These are phyloP conservation scores for Synchiropus splendidus DNA, from an alignment of 2,113 vertebrate genomes.

Conservation along the genomic window DNA sequence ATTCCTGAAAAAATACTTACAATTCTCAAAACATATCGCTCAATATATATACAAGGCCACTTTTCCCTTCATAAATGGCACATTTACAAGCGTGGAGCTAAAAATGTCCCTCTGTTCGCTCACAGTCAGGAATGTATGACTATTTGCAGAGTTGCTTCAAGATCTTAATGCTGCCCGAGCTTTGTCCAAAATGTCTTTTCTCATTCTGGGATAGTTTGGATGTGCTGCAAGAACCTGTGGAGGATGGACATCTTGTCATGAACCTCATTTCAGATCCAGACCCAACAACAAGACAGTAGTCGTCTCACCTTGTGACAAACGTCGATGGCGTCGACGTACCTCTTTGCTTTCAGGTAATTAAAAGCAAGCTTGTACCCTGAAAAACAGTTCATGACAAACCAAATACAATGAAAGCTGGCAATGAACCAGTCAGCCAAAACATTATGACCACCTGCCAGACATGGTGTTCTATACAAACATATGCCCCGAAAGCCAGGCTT, in stretches of 20 bases:
- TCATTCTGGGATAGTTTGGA: slow-evolving; percentile 91
- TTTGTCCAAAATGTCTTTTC: slow-evolving; percentile 95
- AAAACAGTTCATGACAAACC: slow-evolving; percentile 32
- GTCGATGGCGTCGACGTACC: slow-evolving; percentile 86
- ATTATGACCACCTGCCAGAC: no score
- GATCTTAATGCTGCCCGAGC: slow-evolving; percentile 79
- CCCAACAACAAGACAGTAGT: not conserved
- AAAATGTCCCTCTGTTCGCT: no score
- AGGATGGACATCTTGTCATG: slow-evolving; percentile 2
- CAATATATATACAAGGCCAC: no score
- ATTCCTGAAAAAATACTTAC: no score
- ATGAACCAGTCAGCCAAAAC: no score
- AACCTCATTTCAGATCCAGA: not conserved
- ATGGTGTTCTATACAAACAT: no score
- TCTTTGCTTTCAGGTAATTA: slow-evolving; percentile 95
- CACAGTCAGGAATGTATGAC: no score
- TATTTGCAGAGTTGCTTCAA: slow-evolving; percentile 30
- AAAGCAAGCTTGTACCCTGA: slow-evolving; percentile 95
- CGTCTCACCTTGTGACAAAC: slow-evolving; percentile 88
- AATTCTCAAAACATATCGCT: no score
- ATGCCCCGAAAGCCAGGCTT: no score
- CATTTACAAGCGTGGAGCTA: no score
- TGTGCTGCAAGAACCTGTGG: slow-evolving; percentile 81
- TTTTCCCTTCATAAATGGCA: no score
- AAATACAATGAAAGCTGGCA: not conserved